Conservation (phyloP, 2,888 invertebrate species). For the Chironomus riparius region DNA sequence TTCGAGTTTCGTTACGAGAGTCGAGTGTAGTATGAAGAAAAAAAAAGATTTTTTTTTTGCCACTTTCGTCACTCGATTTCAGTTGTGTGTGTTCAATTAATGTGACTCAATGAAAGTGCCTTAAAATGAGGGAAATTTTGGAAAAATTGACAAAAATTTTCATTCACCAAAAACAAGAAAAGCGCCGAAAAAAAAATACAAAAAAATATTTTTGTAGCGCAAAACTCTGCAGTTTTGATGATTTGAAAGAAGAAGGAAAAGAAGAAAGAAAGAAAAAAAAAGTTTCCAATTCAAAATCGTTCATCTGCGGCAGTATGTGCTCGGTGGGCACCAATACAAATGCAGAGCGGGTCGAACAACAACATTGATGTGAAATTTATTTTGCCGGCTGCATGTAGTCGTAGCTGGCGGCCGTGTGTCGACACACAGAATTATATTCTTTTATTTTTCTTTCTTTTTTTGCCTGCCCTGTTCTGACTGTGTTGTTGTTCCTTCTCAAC, state of each 20-base stretch:
- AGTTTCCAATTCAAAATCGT: neutral
- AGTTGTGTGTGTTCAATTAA: too few species aligned
- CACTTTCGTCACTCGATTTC: neutral
- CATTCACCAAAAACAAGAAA: neutral
- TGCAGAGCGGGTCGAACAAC: neutral
- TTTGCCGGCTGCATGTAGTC: slow-evolving; percentile 7
- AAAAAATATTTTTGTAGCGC: too few species aligned
- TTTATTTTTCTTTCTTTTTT: neutral
- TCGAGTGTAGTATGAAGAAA: too few species aligned
- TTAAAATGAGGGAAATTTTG: neutral
- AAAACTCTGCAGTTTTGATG: neutral
- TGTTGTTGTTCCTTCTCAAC: neutral
- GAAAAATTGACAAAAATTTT: neutral
- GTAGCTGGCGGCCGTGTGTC: slow-evolving; percentile 10
- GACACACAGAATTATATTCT: neutral
- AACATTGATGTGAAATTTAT: too few species aligned
- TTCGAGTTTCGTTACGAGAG: too few species aligned
- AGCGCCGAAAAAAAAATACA: neutral
- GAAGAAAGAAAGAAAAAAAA: neutral
- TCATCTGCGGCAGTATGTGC: neutral
- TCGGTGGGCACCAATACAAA: neutral
- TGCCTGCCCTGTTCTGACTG: neutral
- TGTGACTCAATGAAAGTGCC: too few species aligned
- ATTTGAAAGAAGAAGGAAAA: neutral
- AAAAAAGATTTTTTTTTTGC: neutral